Evolutionary conservation across 2,888 invertebrate species (phyloP).

Genomic region (Gastracanthus pulcherrimus): DNA sequence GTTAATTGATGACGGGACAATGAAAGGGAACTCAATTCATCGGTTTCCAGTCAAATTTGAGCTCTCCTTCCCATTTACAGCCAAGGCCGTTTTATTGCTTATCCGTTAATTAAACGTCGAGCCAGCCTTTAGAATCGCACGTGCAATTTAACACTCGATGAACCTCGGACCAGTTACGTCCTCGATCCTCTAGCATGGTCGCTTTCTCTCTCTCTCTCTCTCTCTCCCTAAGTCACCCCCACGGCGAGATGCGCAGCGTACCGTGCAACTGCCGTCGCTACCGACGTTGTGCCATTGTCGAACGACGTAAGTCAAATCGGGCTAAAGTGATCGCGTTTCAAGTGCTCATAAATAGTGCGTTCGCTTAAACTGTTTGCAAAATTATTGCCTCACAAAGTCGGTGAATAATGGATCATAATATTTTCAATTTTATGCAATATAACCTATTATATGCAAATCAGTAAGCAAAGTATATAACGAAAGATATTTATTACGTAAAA

Average conservation of each 20-base stretch:
- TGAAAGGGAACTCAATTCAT: conserved; percentile 53
- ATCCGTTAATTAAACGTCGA: conserved; percentile 59
- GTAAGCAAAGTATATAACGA: too few species aligned
- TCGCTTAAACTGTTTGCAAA: conserved; percentile 2
- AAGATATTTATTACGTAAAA: too few species aligned
- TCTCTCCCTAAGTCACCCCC: conserved; percentile 48
- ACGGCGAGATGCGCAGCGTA: conserved; percentile 42
- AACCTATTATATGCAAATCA: too few species aligned
- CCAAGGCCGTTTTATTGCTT: conserved; percentile 56
- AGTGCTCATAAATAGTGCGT: conserved; percentile 41
- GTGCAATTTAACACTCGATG: conserved; percentile 59
- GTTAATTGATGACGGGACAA: conserved; percentile 53
- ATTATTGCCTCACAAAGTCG: neutral
- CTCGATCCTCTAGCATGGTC: conserved; percentile 27
- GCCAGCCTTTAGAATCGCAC: conserved; percentile 56
- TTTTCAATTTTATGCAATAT: too few species aligned
- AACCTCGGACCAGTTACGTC: conserved; percentile 57
- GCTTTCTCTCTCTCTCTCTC: conserved; percentile 20
- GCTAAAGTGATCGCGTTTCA: conserved; percentile 32
- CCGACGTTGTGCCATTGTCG: conserved; percentile 36
- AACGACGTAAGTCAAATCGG: conserved; percentile 51
- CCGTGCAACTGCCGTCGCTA: conserved; percentile 30
- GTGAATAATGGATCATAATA: too few species aligned
- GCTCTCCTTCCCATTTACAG: conserved; percentile 43
- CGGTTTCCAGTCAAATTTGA: conserved; percentile 55